Conservation (phyloP, 2,797 vertebrate species). For the Siniperca undulata region DNA sequence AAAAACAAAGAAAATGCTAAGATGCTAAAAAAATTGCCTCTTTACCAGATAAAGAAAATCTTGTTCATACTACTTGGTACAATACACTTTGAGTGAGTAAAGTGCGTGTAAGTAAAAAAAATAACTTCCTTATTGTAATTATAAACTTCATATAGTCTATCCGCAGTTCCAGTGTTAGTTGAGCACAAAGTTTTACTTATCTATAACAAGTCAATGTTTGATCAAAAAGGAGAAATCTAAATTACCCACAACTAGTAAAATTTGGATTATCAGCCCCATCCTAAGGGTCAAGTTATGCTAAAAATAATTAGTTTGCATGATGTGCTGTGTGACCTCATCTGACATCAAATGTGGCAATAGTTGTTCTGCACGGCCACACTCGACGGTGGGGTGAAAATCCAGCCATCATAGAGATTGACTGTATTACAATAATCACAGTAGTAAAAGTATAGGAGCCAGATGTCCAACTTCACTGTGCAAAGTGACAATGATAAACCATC, state of each 20-base stretch:
- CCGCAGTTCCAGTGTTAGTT: not conserved
- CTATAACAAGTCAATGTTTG: not conserved
- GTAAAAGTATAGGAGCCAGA: not conserved
- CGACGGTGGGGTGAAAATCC: not conserved
- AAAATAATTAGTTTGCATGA: not conserved
- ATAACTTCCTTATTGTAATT: slow-evolving; percentile 1
- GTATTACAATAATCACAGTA: not conserved
- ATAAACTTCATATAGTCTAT: not conserved
- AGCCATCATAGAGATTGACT: not conserved
- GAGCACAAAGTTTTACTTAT: not conserved
- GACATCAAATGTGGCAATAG: not conserved
- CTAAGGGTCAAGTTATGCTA: not conserved
- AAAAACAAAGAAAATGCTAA: not conserved
- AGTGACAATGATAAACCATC: not conserved
- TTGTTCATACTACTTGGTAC: not conserved
- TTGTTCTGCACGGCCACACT: not conserved
- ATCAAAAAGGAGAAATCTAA: not conserved
- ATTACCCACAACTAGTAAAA: not conserved
- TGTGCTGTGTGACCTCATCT: not conserved
- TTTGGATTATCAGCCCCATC: not conserved
- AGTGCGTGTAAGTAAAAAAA: not conserved
- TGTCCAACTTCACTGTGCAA: not conserved
- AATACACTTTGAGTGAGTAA: not conserved
- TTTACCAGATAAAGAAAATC: not conserved
- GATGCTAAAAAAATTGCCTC: not conserved